Conservation (phyloP, 2,113 vertebrate genomes). For the Aspidoscelis tigris region DNA sequence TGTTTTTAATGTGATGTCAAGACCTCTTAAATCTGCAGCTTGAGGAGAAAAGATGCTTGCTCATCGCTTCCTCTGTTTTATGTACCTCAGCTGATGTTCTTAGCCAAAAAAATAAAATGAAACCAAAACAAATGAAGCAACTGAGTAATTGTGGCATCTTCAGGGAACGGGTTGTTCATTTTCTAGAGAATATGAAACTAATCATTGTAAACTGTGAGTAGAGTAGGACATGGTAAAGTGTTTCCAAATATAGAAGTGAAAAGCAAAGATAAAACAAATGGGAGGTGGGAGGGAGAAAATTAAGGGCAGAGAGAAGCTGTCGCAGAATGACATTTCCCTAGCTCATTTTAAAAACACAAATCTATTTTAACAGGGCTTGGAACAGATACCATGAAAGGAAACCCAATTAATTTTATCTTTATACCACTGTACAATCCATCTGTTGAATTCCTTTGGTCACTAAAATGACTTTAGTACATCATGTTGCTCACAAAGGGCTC, state of each 20-base stretch:
- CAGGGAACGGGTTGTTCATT: slow-evolving; percentile 74
- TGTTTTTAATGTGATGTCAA: slow-evolving; percentile 39
- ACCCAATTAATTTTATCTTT: slow-evolving; percentile 69
- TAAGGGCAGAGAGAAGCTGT: background rate
- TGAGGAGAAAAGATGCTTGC: background rate
- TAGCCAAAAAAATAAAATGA: slow-evolving; percentile 26
- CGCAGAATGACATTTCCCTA: slow-evolving; percentile 60
- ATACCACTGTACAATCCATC: slow-evolving; percentile 50
- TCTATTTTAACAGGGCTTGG: slow-evolving; percentile 63
- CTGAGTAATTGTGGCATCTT: slow-evolving; percentile 60
- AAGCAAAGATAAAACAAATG: slow-evolving; percentile 27
- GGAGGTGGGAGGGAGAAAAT: slow-evolving; percentile 24
- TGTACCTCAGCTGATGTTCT: slow-evolving; percentile 47
- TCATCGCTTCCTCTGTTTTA: slow-evolving; percentile 42
- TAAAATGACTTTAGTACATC: slow-evolving; percentile 53
- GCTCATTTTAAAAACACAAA: slow-evolving; percentile 62
- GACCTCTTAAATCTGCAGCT: slow-evolving; percentile 23
- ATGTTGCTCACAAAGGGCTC: slow-evolving; percentile 47
- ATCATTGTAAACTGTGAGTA: slow-evolving; percentile 71
- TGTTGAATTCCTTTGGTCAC: slow-evolving; percentile 60
- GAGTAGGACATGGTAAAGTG: slow-evolving; percentile 70
- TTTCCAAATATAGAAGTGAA: slow-evolving; percentile 83
- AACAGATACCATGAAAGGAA: slow-evolving; percentile 52
- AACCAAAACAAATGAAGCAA: slow-evolving; percentile 31
- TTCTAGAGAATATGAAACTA: slow-evolving; percentile 82